Percentiles rank a stretch among this genome's conserved stretches.
Conservation (phyloP, 2,113 vertebrate species). For the Lophotis ruficrista region DNA sequence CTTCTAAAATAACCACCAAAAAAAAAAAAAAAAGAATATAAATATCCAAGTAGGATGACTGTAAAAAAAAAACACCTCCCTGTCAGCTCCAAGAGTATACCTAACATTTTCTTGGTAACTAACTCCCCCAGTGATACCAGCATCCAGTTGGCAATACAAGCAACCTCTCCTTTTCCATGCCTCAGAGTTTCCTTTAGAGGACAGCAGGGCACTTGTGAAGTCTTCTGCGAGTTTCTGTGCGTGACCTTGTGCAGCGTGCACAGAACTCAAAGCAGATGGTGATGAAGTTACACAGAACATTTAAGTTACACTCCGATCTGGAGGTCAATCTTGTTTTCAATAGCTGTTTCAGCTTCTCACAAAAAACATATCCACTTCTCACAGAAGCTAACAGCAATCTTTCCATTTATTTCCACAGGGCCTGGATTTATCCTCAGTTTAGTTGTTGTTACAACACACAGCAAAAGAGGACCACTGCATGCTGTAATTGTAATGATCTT, state of each 20-base stretch:
- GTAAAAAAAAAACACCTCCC: neutral
- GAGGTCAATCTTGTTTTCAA: slow-evolving; percentile 42
- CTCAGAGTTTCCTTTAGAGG: neutral
- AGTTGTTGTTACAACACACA: neutral
- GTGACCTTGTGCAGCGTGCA: neutral
- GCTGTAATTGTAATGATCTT: neutral
- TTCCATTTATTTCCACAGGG: neutral
- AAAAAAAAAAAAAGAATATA: neutral
- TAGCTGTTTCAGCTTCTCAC: neutral
- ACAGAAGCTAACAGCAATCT: neutral
- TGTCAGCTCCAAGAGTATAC: neutral
- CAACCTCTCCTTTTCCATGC: neutral
- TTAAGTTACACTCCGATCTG: neutral
- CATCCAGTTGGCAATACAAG: neutral
- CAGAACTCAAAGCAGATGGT: slow-evolving; percentile 33
- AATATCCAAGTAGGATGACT: neutral
- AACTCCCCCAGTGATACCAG: neutral
- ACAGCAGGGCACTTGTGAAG: neutral
- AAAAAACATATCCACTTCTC: neutral
- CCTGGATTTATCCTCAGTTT: neutral
- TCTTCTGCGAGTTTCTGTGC: neutral
- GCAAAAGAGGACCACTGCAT: neutral
- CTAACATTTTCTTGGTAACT: neutral
- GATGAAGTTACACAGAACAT: neutral
- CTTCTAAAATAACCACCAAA: neutral